A percentile compares a stretch with the other conserved stretches of the same genome.
phyloP scores from a whole-genome alignment of 1,140 invertebrate species.

The Scaptomyza pallida region DNA sequence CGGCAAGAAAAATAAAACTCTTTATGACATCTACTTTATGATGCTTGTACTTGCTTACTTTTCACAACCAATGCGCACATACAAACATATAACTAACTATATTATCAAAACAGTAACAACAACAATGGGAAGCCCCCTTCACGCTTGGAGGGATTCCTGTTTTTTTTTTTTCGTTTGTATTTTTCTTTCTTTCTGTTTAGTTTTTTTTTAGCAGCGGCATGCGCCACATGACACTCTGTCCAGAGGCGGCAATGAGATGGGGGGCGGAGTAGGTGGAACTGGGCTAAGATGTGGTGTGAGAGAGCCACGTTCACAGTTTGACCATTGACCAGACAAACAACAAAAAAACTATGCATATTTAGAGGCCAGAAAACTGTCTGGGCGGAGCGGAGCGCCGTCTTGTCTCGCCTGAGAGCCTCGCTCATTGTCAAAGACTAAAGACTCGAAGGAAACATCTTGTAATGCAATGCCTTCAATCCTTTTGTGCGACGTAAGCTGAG shows the following conservation, averaged over 20 bases:
- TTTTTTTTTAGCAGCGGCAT: conserved; percentile 62
- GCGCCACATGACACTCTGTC: conserved; percentile 73
- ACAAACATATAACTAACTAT: conserved; percentile 34
- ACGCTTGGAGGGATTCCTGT: conserved; percentile 50
- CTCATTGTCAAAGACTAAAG: conserved; percentile 59
- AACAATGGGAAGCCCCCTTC: conserved; percentile 65
- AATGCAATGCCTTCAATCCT: conserved; percentile 54
- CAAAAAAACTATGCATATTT: conserved; percentile 47
- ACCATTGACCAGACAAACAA: conserved; percentile 69
- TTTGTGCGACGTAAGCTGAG: conserved; percentile 66
- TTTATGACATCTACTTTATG: conserved; percentile 42
- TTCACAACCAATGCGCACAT: conserved; percentile 19
- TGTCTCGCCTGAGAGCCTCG: conserved; percentile 71
- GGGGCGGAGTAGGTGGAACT: conserved; percentile 4
- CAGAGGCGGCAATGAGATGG: conserved; percentile 11
- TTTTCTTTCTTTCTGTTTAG: conserved; percentile 13
- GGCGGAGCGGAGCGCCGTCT: conserved; percentile 19
- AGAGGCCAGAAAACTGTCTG: conserved; percentile 31
- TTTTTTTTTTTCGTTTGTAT: background rate
- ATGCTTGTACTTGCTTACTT: conserved; percentile 14
- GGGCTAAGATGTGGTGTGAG: conserved; percentile 9
- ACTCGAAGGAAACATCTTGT: conserved; percentile 21
- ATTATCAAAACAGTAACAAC: conserved; percentile 26
- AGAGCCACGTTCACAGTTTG: conserved; percentile 48
- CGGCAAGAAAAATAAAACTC: conserved; percentile 45